Percentiles rank a stretch among this genome's conserved stretches.
These are phyloP conservation scores for Halcyon malimbica DNA, from an alignment of 2,113 vertebrate genomes.

Conservation along the genomic window DNA sequence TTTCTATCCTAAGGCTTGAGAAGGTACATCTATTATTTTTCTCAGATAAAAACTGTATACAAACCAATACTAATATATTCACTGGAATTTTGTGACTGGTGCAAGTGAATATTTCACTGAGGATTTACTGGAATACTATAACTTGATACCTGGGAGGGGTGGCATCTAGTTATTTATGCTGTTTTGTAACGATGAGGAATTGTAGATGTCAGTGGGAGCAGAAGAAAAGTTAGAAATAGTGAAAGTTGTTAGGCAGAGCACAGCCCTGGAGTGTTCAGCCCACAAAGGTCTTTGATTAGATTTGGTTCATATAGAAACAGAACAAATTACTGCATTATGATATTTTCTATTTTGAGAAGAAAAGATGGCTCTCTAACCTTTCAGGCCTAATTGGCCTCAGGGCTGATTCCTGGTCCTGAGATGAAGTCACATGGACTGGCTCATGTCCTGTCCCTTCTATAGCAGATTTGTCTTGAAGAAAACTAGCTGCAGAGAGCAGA, in stretches of 20 bases:
- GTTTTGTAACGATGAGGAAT: background rate
- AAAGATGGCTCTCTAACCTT: conserved; percentile 39
- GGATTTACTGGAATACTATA: background rate
- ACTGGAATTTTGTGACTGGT: background rate
- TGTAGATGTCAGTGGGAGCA: background rate
- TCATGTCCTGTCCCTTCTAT: conserved; percentile 18
- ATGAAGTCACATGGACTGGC: conserved; percentile 6
- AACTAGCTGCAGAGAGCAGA: background rate
- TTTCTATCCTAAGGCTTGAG: background rate
- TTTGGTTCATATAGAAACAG: conserved; percentile 10
- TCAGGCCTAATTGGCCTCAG: background rate
- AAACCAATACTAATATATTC: background rate
- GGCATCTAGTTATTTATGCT: background rate
- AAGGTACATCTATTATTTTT: background rate
- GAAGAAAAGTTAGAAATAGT: background rate
- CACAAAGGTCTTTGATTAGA: conserved; percentile 17
- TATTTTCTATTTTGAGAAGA: conserved; percentile 45
- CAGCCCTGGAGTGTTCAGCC: background rate
- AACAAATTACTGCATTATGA: background rate
- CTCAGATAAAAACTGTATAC: background rate
- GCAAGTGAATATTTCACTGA: background rate
- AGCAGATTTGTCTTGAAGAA: conserved; percentile 23
- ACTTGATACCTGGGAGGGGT: background rate
- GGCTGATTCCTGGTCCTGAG: conserved; percentile 11
- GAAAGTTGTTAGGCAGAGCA: background rate